Evolutionary conservation across 2,113 vertebrate species (phyloP), one percentile per base, ranked within the genome.

Genomic region (Motacilla alba): DNA sequence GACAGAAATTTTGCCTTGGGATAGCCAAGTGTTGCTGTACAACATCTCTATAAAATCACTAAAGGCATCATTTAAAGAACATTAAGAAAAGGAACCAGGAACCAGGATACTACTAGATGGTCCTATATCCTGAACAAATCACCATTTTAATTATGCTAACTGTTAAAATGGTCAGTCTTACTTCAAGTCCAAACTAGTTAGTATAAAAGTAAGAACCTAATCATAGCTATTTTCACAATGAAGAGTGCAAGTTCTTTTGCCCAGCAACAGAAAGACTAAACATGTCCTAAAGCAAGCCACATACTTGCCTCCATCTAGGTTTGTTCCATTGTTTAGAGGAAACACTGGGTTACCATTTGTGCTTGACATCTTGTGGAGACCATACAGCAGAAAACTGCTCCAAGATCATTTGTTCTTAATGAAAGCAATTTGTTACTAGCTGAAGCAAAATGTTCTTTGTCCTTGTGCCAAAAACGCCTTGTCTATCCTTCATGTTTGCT

Each of bases 361-460:
- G 66, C 77, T 83, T 96, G 94, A 95, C 67, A 89, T 68, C 41
- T 95, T 91, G 55, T 2, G 0, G 70, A 86, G 47, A 77, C 64
- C 50, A 64, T 86, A 64, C 52, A 95, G 73, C 76, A 95, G 62
- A 97, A 95, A 97, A 97, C 96, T 94, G 78, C 22, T 95, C n/a
- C 49, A 93, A 96, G 91, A 97, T 64, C 84, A 87, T 97, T 97
- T 97, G 58, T 96, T 96, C 72, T 92, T 97, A 97, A 97, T 97
- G 96, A 97, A 97, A 97, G 76, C 80, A 92, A 97, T 98, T 97
- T 98, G 94, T 97, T 97, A 95, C 66, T 72, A 97, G 59, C 89
- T 84, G 93, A 97, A 58, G 69, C 78, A 94, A 97, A 97, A 52
- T 90, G 68, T 96, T 95, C 83, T 97, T 96, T 97, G 96, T 97